Base-by-base conservation (phyloP, 2,888 invertebrate genomes). In the Hyalella azteca region DNA sequence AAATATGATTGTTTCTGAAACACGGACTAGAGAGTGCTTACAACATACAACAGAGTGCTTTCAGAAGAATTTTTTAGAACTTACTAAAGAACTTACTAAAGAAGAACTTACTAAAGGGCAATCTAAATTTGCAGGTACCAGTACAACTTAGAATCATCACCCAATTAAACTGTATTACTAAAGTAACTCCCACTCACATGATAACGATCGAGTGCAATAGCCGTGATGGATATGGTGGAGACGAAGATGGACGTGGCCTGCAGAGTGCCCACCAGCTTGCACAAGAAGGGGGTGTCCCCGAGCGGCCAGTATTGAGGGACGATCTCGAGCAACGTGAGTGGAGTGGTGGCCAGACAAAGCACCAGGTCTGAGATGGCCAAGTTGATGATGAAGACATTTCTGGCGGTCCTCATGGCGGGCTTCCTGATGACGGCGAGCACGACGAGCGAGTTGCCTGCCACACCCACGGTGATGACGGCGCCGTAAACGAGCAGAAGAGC, bases 181-280 rank as follows among this genome's bases (percentile, higher is more conserved):
- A n/a, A n/a, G n/a, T n/a, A n/a, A n/a, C n/a, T n/a, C n/a, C n/a
- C n/a, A n/a, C 83, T 95, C 60, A 95, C 91, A 91, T 94, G 93
- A 88, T 94, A 94, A 89, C 94, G 90, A 87, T 94, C 94, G 87
- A 94, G 89, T 40, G 94, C 93, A 85, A 97, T 97, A 9, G 96
- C 96, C 3, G 96, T 95, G 86, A 97, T 97, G 85, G 95, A 94
- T 87, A 97, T 94, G 0, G 96, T 96, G 0, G 96, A 96, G 0
- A 97, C 95, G 88, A 95, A 97, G 85, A 96, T 94, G 86, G 95
- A 96, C 84, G 94, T 93, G 0, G 95, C 96, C 87, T 96, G 95
- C 75, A 95, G 91, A 83, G 93, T 93, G 0, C 94, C 94, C 85
- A 95, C 93, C 85, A 95, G 91, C 88, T 96, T 96, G 88, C 97